phyloP scores from a whole-genome alignment of 2,888 invertebrate species.

The Lasioglossum pauxillum region DNA sequence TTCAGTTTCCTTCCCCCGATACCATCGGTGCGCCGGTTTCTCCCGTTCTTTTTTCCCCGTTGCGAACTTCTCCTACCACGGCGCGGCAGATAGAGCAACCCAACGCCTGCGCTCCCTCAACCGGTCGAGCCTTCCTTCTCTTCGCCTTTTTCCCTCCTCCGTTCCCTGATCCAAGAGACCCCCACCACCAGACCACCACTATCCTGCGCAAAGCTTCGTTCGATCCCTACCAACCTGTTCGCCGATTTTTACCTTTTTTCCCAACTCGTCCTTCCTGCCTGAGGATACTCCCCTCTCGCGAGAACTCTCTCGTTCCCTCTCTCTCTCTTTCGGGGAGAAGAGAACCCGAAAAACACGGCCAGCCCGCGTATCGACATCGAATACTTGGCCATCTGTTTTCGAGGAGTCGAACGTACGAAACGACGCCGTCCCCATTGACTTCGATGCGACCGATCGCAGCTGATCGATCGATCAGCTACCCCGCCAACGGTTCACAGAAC shows the following conservation, averaged over 20 bases:
- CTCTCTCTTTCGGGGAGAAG: neutral
- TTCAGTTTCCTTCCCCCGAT: constrained; percentile 78
- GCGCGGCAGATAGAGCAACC: constrained; percentile 16
- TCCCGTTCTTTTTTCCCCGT: constrained; percentile 22
- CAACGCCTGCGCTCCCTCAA: constrained; percentile 4
- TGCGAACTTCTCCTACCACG: constrained; percentile 15
- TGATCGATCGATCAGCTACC: constrained; percentile 43
- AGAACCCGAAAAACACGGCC: constrained; percentile 69
- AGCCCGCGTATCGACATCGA: constrained; percentile 68
- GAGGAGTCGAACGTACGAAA: constrained; percentile 55
- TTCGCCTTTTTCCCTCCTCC: constrained; percentile 38
- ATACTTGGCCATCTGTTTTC: constrained; percentile 57
- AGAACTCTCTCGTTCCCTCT: neutral
- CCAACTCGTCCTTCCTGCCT: neutral
- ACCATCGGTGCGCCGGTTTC: constrained; percentile 56
- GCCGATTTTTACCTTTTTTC: constrained; percentile 33
- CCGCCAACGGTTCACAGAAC: constrained; percentile 3
- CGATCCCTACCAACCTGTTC: constrained; percentile 71
- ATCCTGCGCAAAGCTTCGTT: constrained; percentile 71
- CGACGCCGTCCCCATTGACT: constrained; percentile 55
- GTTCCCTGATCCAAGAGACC: neutral
- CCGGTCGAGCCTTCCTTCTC: constrained; percentile 22
- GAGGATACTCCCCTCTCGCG: constrained; percentile 22
- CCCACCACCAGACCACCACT: constrained; percentile 53
- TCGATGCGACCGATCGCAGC: constrained; percentile 51